These are phyloP conservation scores for Orchesellides sinensis DNA, from an alignment of 2,888 invertebrate species.

Conservation along the genomic window DNA sequence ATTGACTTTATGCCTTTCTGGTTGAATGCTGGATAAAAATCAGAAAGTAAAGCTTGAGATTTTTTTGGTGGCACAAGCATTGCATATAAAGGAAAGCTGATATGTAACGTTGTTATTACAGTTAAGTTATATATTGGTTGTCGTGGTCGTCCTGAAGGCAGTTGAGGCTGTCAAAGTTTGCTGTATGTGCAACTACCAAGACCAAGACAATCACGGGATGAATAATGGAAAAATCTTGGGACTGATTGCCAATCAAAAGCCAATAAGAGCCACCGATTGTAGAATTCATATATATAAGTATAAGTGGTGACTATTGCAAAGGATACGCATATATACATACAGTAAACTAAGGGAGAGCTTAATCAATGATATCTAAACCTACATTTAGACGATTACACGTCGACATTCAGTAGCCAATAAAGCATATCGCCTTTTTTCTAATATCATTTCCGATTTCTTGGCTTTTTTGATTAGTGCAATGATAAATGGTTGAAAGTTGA, in stretches of 20 bases:
- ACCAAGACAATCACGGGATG: slow-evolving; percentile 66
- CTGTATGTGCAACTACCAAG: slow-evolving; percentile 68
- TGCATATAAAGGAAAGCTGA: slow-evolving; percentile 13
- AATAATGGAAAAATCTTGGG: slow-evolving; percentile 69
- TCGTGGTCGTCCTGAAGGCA: slow-evolving; percentile 59
- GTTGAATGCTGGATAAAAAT: slow-evolving; percentile 66
- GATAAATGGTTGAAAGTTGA: slow-evolving; percentile 39
- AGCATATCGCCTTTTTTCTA: slow-evolving; percentile 31
- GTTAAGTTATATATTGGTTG: slow-evolving; percentile 58
- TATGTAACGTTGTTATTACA: slow-evolving; percentile 39
- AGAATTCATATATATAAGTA: not conserved
- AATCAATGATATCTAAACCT: slow-evolving; percentile 54
- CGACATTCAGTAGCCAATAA: slow-evolving; percentile 48
- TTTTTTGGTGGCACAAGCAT: not conserved
- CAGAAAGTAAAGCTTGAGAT: slow-evolving; percentile 35
- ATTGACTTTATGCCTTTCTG: slow-evolving; percentile 67
- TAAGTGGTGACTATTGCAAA: not conserved
- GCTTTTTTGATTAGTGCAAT: slow-evolving; percentile 50
- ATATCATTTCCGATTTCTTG: slow-evolving; percentile 51
- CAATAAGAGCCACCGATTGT: slow-evolving; percentile 52
- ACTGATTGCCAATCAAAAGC: slow-evolving; percentile 70
- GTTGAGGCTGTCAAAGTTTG: slow-evolving; percentile 67
- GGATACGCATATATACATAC: not conserved
- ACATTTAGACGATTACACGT: slow-evolving; percentile 62
- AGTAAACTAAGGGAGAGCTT: not conserved